Percentiles rank a stretch among this genome's conserved stretches.
phyloP scores from a whole-genome alignment of 2,888 invertebrate species.

The Oscheius sp. region DNA sequence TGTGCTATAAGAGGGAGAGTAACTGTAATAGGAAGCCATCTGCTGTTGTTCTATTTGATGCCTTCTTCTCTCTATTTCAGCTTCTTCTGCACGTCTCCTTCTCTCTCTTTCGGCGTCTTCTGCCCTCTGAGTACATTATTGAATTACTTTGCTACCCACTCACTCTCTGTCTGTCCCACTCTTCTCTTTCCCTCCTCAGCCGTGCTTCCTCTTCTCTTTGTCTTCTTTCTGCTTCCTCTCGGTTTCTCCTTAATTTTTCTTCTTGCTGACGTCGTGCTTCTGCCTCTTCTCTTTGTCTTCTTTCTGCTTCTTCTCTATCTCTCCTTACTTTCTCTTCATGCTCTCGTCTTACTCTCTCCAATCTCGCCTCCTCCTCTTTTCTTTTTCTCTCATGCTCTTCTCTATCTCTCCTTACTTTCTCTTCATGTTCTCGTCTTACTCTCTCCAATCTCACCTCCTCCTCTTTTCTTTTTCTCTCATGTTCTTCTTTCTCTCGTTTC shows the following conservation, averaged over 20 bases:
- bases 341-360: background rate
- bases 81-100: background rate
- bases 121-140: too few species aligned
- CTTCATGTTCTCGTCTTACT: background rate
- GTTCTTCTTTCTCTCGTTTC: background rate
- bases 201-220: background rate
- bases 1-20: background rate
- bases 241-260: background rate
- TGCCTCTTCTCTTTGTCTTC: background rate
- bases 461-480: background rate
- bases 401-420: background rate
- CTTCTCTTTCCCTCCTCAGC: background rate
- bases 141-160: too few species aligned
- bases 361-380: background rate
- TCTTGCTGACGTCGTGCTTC: too few species aligned
- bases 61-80: background rate
- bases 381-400: background rate
- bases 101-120: too few species aligned
- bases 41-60: background rate
- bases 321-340: background rate
- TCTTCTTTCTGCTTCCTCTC: background rate
- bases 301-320: background rate
- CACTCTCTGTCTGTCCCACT: background rate
- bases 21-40: background rate
- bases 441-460: background rate